These are phyloP conservation scores for Streblospio benedicti DNA, from an alignment of 1,140 invertebrate species.

Conservation along the genomic window DNA sequence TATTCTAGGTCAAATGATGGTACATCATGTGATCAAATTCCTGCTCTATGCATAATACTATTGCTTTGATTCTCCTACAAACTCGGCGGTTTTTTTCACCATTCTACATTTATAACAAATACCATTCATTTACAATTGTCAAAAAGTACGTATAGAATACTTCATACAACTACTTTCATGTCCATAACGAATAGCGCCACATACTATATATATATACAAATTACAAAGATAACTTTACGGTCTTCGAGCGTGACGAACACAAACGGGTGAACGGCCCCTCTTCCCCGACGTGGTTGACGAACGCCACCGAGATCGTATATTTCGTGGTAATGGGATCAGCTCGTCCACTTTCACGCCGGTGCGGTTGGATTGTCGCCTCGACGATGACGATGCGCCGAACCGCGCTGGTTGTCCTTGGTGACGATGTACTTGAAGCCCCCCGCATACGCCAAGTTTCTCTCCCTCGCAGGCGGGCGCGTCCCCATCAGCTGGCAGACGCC, in stretches of 20 bases:
- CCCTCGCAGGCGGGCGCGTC: background rate
- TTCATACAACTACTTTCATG: too few relatives aligned
- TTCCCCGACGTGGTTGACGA: slow-evolving; percentile 6
- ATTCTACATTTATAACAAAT: too few relatives aligned
- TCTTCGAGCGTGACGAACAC: slow-evolving; percentile 2
- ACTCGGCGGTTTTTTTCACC: too few relatives aligned
- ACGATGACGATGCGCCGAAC: background rate
- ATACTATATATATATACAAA: too few relatives aligned
- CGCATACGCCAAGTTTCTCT: background rate
- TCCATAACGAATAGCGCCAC: too few relatives aligned
- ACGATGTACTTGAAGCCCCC: background rate
- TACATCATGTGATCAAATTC: too few relatives aligned
- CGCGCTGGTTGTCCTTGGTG: background rate
- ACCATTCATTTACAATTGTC: too few relatives aligned
- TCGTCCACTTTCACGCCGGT: slow-evolving; percentile 8
- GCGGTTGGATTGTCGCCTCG: background rate
- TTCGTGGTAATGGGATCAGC: slow-evolving; percentile 12
- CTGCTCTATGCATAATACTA: too few relatives aligned
- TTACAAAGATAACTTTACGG: background rate
- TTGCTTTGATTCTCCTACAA: too few relatives aligned
- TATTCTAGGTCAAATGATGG: background rate
- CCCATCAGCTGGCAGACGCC: background rate
- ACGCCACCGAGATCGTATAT: slow-evolving; percentile 9
- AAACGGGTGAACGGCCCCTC: background rate
- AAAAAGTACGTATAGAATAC: too few relatives aligned